Evolutionary conservation across 2,888 invertebrate genomes (phyloP).

Genomic region (Drosophila basisetae): DNA sequence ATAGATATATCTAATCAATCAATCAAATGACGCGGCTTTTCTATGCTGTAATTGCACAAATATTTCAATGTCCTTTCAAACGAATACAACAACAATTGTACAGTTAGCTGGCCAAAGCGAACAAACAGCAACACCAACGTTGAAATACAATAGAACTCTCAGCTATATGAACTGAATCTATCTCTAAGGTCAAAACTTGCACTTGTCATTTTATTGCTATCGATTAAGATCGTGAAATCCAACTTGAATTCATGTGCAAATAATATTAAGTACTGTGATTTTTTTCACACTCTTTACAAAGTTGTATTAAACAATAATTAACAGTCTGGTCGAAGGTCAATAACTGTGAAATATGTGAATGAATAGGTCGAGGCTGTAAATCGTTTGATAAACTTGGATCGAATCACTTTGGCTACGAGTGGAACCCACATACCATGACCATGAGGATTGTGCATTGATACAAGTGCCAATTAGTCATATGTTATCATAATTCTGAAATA

Average conservation of each 20-base stretch:
- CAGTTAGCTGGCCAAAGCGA: slow-evolving; percentile 55
- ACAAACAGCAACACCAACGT: slow-evolving; percentile 8
- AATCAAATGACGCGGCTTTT: slow-evolving; percentile 60
- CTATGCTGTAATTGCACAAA: slow-evolving; percentile 59
- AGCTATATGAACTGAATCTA: slow-evolving; percentile 9
- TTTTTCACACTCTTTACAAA: slow-evolving; percentile 27
- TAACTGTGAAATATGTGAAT: slow-evolving; percentile 18
- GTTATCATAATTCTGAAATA: too few species aligned
- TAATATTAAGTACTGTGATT: slow-evolving; percentile 55
- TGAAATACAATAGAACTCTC: slow-evolving; percentile 32
- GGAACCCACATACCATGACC: slow-evolving; percentile 4
- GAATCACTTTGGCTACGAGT: slow-evolving; percentile 24
- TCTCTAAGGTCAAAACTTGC: slow-evolving; percentile 66
- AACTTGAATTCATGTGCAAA: slow-evolving; percentile 67
- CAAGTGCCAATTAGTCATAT: background rate
- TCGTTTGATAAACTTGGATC: slow-evolving; percentile 17
- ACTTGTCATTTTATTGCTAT: slow-evolving; percentile 61
- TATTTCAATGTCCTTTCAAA: slow-evolving; percentile 76
- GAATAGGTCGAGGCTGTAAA: slow-evolving; percentile 48
- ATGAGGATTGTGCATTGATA: background rate
- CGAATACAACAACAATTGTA: slow-evolving; percentile 40
- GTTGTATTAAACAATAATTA: slow-evolving; percentile 36
- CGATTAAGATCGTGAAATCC: slow-evolving; percentile 66
- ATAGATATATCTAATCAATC: slow-evolving; percentile 69
- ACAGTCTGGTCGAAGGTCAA: slow-evolving; percentile 47